phyloP scores from a whole-genome alignment of 2,888 invertebrate genomes.

The Lycocerus yunnanus region DNA sequence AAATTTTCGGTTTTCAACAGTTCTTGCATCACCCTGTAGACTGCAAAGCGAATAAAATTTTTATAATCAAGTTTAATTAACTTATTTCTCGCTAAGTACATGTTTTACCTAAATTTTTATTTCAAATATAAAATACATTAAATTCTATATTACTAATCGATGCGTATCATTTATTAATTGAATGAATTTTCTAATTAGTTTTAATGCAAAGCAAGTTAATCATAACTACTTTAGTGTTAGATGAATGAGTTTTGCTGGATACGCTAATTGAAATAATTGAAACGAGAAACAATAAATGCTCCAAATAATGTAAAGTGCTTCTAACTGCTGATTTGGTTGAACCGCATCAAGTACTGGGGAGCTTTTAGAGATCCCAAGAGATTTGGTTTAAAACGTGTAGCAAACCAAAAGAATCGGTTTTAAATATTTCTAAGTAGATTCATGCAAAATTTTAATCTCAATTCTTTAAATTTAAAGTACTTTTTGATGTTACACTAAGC shows the following conservation, averaged over 20 bases:
- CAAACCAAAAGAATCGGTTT: constrained; percentile 13
- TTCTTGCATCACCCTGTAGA: neutral
- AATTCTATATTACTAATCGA: neutral
- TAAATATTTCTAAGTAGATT: neutral
- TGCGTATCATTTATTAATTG: neutral
- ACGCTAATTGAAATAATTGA: constrained; percentile 17
- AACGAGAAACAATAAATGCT: constrained; percentile 21
- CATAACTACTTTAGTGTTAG: neutral
- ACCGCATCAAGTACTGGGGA: constrained; percentile 16
- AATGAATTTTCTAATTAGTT: neutral
- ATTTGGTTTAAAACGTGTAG: constrained; percentile 4
- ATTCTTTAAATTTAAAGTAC: constrained; percentile 5
- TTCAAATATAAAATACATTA: neutral
- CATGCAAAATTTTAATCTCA: constrained; percentile 4
- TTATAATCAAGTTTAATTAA: no score
- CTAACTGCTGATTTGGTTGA: constrained; percentile 27
- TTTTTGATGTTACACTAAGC: neutral
- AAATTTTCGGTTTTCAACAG: neutral
- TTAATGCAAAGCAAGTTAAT: neutral
- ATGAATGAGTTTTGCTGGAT: neutral
- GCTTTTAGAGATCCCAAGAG: constrained; percentile 11
- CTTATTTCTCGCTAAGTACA: no score
- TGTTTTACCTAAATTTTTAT: neutral
- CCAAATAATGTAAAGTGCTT: constrained; percentile 12
- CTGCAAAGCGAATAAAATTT: neutral